Conservation (phyloP, 1,140 invertebrate species). For the Orius insidiosus region DNA sequence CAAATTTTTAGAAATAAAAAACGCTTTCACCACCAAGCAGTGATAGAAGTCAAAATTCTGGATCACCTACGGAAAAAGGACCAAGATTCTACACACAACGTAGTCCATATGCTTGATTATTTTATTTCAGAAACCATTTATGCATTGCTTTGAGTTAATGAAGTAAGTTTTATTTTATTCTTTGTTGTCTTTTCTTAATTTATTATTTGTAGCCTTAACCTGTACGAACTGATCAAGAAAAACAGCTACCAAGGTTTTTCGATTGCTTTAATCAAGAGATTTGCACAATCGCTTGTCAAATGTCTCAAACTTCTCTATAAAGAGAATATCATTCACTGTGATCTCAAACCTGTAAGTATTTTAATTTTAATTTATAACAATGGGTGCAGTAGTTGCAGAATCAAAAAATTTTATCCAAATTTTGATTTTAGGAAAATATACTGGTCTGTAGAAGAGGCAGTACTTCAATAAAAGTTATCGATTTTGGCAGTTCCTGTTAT, state of each 20-base stretch:
- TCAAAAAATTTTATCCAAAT: too few relatives aligned
- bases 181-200: too few relatives aligned
- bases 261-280: slow-evolving; percentile 79
- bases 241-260: slow-evolving; percentile 99
- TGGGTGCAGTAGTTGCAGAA: too few relatives aligned
- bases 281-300: slow-evolving; percentile 86
- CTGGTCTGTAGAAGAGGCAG: slow-evolving; percentile 85
- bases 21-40: slow-evolving; percentile 92
- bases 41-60: slow-evolving; percentile 91
- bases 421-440: slow-evolving; percentile 70
- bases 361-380: too few relatives aligned
- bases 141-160: slow-evolving; percentile 96
- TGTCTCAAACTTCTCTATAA: slow-evolving; percentile 79
- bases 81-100: slow-evolving; percentile 72
- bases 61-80: slow-evolving; percentile 89
- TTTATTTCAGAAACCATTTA: slow-evolving; percentile 93
- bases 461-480: slow-evolving; percentile 84
- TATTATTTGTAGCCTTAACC: slow-evolving; percentile 64
- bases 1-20: slow-evolving; percentile 67
- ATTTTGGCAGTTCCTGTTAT: slow-evolving; percentile 94
- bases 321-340: slow-evolving; percentile 90
- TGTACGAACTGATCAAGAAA: slow-evolving; percentile 97
- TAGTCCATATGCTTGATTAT: slow-evolving; percentile 95
- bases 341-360: slow-evolving; percentile 73
- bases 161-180: too few relatives aligned